A percentile compares a stretch with the other conserved stretches of the same genome.
These are phyloP conservation scores for Agrochola lychnidis DNA, from an alignment of 2,888 invertebrate genomes.

Conservation along the genomic window DNA sequence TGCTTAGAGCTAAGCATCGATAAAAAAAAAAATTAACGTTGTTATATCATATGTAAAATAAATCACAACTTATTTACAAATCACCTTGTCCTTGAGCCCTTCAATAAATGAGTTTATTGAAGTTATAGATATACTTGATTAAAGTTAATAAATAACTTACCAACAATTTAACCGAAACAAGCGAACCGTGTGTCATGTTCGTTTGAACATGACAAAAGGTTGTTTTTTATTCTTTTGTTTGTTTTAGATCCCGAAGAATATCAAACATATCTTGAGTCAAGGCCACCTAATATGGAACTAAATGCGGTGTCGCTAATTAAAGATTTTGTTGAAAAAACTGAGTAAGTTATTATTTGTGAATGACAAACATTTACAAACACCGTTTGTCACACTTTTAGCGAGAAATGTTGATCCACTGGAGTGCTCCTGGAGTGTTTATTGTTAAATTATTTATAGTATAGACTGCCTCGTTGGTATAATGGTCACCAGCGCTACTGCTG, in stretches of 20 bases:
- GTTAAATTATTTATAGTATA: neutral
- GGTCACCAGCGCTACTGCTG: neutral
- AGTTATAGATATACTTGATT: too few species aligned
- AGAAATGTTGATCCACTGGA: neutral
- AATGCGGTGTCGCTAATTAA: slow-evolving; percentile 92
- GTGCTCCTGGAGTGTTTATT: neutral
- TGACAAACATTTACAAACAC: neutral
- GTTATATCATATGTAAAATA: neutral
- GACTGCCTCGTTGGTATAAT: neutral
- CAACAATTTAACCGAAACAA: slow-evolving; percentile 22
- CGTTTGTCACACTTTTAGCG: neutral
- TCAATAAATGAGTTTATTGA: neutral
- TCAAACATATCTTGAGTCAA: slow-evolving; percentile 91
- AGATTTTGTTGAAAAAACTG: slow-evolving; percentile 89
- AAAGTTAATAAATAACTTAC: slow-evolving; percentile 2
- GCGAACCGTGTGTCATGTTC: neutral
- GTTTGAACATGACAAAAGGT: neutral
- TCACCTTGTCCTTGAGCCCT: neutral
- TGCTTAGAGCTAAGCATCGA: too few species aligned
- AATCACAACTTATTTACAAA: neutral
- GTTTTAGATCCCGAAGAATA: slow-evolving; percentile 90
- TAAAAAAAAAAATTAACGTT: too few species aligned
- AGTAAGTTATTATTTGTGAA: slow-evolving; percentile 80
- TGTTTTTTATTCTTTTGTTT: slow-evolving; percentile 35
- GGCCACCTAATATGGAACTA: slow-evolving; percentile 93